Evolutionary conservation across 2,888 invertebrate genomes (phyloP).

Genomic region (Cheilosia soror): DNA sequence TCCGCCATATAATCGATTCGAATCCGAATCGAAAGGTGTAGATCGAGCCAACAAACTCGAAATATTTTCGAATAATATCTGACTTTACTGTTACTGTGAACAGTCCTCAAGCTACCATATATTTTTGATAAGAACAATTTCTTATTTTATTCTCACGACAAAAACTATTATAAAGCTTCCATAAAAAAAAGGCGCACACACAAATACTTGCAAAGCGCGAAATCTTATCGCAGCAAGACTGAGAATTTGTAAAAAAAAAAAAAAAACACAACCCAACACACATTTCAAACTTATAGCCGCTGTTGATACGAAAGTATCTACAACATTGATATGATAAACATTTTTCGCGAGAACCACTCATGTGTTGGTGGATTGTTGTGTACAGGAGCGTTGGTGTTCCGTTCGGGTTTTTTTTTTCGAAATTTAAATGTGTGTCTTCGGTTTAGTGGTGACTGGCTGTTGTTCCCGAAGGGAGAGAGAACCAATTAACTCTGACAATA

Average conservation of each 20-base stretch:
- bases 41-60: too few species aligned
- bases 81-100: neutral
- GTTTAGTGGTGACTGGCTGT: slow-evolving; percentile 56
- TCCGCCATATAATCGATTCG: slow-evolving; percentile 5
- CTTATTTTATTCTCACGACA: slow-evolving; percentile 6
- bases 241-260: slow-evolving; percentile 14
- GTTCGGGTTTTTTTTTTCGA: slow-evolving; percentile 21
- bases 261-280: too few species aligned
- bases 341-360: slow-evolving; percentile 61
- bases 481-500: slow-evolving; percentile 59
- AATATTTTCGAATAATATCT: too few species aligned
- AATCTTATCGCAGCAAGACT: slow-evolving; percentile 58
- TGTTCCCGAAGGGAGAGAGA: slow-evolving; percentile 62
- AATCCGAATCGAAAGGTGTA: too few species aligned
- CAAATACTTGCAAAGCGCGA: slow-evolving; percentile 18
- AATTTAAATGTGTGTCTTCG: slow-evolving; percentile 49
- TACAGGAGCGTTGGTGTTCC: slow-evolving; percentile 22
- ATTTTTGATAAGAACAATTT: slow-evolving; percentile 47
- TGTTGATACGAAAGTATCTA: slow-evolving; percentile 55
- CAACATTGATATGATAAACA: slow-evolving; percentile 60
- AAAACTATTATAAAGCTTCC: slow-evolving; percentile 21
- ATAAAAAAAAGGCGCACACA: slow-evolving; percentile 9
- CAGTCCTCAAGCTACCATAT: neutral
- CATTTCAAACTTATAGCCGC: slow-evolving; percentile 33
- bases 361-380: slow-evolving; percentile 7